Conservation (phyloP, 2,888 invertebrate genomes). For the Andrena flavipes region DNA sequence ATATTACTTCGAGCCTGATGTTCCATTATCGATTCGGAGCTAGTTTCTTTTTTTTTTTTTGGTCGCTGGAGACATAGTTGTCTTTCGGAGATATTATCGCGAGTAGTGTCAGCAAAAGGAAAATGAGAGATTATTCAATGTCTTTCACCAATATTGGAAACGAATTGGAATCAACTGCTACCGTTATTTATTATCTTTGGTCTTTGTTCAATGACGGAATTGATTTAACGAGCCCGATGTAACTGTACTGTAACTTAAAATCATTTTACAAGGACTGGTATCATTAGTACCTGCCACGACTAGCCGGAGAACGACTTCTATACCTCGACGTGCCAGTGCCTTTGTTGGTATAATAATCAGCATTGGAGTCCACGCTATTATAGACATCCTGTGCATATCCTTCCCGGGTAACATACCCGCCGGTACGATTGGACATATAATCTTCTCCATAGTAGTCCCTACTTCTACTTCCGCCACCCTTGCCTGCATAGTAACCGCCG, state of each 20-base stretch:
- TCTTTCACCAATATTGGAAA: slow-evolving; percentile 10
- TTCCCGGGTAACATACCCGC: slow-evolving; percentile 83
- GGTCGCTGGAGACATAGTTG: background rate
- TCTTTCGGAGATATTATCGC: background rate
- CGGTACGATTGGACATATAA: slow-evolving; percentile 79
- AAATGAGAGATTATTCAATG: background rate
- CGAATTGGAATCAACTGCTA: slow-evolving; percentile 23
- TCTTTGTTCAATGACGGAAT: background rate
- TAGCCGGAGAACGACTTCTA: slow-evolving; percentile 86
- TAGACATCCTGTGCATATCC: slow-evolving; percentile 82
- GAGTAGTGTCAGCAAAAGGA: background rate
- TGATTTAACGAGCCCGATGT: slow-evolving; percentile 28
- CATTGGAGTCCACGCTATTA: slow-evolving; percentile 77
- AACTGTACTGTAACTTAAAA: slow-evolving; percentile 54
- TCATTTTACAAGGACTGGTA: slow-evolving; percentile 74
- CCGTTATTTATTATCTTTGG: slow-evolving; percentile 13
- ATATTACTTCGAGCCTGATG: background rate
- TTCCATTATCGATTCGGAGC: background rate
- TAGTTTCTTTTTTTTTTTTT: background rate
- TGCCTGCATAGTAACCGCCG: slow-evolving; percentile 83
- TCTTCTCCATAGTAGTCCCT: slow-evolving; percentile 83
- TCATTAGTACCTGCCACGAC: slow-evolving; percentile 86
- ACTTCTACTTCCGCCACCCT: slow-evolving; percentile 79
- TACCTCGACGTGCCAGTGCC: slow-evolving; percentile 85
- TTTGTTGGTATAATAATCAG: slow-evolving; percentile 82